These are phyloP conservation scores for Trichacis sp. DNA, from an alignment of 2,888 invertebrate species.

Conservation along the genomic window DNA sequence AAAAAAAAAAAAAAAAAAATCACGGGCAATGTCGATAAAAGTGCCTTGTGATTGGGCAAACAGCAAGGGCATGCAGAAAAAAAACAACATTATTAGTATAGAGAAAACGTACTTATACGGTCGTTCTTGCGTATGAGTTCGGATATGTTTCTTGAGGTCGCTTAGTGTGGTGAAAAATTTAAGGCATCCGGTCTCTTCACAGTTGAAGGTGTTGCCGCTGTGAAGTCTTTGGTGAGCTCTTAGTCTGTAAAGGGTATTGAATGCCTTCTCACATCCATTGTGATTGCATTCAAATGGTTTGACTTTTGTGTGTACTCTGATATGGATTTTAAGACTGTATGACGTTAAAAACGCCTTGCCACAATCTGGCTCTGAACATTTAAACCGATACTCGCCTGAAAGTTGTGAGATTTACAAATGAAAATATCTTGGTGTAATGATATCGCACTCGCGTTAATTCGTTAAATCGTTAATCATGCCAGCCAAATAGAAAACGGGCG, in stretches of 20 bases:
- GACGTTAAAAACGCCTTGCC: slow-evolving; percentile 95
- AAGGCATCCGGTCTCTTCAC: slow-evolving; percentile 82
- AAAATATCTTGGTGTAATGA: slow-evolving; percentile 20
- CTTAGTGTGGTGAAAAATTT: slow-evolving; percentile 95
- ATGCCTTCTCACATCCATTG: slow-evolving; percentile 89
- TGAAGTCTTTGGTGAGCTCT: slow-evolving; percentile 92
- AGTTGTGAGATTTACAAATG: slow-evolving; percentile 58
- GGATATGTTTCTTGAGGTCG: slow-evolving; percentile 92
- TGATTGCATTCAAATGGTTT: slow-evolving; percentile 92
- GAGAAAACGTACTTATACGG: slow-evolving; percentile 80
- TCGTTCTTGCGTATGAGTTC: slow-evolving; percentile 92
- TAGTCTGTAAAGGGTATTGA: slow-evolving; percentile 92
- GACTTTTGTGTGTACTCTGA: slow-evolving; percentile 91
- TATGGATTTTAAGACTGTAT: slow-evolving; percentile 94
- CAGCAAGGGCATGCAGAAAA: too few relatives aligned
- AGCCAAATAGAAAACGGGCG: slow-evolving; percentile 9
- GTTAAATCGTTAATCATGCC: too few relatives aligned
- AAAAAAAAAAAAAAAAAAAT: too few relatives aligned
- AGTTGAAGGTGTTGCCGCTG: slow-evolving; percentile 95
- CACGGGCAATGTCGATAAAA: slow-evolving; percentile 9
- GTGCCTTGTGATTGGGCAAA: background rate
- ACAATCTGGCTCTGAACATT: slow-evolving; percentile 88
- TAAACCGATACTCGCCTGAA: slow-evolving; percentile 93
- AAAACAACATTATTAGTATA: slow-evolving; percentile 8
- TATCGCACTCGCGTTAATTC: slow-evolving; percentile 18